A percentile compares a stretch with the other conserved stretches of the same genome.
phyloP scores from a whole-genome alignment of 2,797 vertebrate genomes.

The Dicrostonyx torquatus region DNA sequence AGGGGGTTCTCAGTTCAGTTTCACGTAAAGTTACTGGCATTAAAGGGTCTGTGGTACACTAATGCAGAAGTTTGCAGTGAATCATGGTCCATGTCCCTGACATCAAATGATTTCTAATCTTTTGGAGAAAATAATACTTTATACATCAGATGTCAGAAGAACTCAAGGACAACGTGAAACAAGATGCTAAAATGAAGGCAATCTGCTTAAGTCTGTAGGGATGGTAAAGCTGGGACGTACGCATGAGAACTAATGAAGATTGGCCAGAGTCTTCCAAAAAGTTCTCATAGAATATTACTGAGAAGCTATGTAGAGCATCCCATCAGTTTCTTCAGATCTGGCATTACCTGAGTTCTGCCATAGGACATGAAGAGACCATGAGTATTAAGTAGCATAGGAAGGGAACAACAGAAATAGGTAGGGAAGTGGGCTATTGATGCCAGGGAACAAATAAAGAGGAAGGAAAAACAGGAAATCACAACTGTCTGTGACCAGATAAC shows the following conservation, averaged over 20 bases:
- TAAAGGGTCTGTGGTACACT: not conserved
- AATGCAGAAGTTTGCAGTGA: not conserved
- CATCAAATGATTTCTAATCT: conserved; percentile 14
- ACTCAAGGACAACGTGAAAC: not conserved
- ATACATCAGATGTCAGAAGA: not conserved
- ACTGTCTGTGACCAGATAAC: not conserved
- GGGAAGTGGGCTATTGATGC: not conserved
- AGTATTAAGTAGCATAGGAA: not conserved
- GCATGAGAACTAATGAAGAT: not conserved
- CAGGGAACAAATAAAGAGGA: not conserved
- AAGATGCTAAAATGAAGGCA: not conserved
- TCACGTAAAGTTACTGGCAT: not conserved
- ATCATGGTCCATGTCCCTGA: not conserved
- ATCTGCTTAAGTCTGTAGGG: not conserved
- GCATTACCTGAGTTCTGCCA: not conserved
- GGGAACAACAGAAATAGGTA: not conserved
- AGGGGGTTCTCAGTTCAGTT: not conserved
- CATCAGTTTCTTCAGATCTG: not conserved
- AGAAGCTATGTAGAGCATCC: not conserved
- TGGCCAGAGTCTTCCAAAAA: not conserved
- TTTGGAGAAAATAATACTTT: conserved; percentile 8
- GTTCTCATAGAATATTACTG: not conserved
- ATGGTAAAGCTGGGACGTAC: not conserved
- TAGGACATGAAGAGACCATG: not conserved
- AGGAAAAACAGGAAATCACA: not conserved